Conservation (phyloP, 2,797 vertebrate genomes). For the Momotus momota region DNA sequence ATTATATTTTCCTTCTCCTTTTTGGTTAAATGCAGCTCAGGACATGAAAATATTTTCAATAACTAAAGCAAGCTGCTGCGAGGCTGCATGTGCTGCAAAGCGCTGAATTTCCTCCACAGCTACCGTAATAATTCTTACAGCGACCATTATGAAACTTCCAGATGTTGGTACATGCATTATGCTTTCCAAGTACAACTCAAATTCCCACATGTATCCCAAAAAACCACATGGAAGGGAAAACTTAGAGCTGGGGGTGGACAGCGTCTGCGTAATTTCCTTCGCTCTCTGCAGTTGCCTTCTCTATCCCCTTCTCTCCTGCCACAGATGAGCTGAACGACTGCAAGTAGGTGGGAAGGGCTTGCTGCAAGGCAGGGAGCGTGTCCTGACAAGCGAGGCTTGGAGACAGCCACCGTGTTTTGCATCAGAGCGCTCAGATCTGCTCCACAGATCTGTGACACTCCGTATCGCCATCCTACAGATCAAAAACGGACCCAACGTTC, state of each 20-base stretch:
- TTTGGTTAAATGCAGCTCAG: neutral
- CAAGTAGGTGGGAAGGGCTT: conserved; percentile 66
- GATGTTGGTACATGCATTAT: conserved; percentile 52
- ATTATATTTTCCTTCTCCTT: neutral
- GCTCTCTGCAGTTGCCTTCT: conserved; percentile 53
- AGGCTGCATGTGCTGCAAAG: conserved; percentile 29
- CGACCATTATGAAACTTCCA: conserved; percentile 43
- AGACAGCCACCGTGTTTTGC: conserved; percentile 22
- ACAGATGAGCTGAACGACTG: conserved; percentile 75
- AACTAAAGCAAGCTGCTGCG: conserved; percentile 7
- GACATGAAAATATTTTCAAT: conserved; percentile 13
- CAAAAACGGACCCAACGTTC: neutral
- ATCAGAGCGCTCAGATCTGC: neutral
- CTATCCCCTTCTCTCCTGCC: conserved; percentile 42
- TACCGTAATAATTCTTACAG: conserved; percentile 49
- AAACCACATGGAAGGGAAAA: conserved; percentile 76
- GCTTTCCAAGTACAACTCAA: conserved; percentile 65
- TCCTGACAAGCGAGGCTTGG: conserved; percentile 32
- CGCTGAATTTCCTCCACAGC: neutral
- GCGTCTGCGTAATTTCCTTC: conserved; percentile 77
- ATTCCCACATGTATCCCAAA: conserved; percentile 62
- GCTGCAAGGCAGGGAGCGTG: conserved; percentile 20
- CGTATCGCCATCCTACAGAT: neutral
- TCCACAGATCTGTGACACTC: neutral
- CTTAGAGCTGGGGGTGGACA: conserved; percentile 78